phyloP scores from a whole-genome alignment of 2,113 vertebrate genomes.

The Leucosticte australis region DNA sequence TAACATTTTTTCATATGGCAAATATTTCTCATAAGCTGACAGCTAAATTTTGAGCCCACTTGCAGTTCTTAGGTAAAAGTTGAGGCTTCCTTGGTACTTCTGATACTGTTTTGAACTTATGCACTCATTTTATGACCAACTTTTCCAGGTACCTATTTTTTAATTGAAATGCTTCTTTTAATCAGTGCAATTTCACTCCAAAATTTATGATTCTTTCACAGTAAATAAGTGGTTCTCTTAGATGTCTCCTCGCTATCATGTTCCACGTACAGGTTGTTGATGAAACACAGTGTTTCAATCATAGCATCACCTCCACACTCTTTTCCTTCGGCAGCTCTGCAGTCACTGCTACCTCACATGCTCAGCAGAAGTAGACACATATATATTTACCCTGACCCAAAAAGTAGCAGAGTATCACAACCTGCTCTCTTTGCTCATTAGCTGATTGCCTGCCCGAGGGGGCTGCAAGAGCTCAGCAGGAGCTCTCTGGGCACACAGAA shows the following conservation, averaged over 20 bases:
- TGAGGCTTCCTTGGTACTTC: not conserved
- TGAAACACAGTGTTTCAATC: not conserved
- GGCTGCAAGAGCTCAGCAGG: not conserved
- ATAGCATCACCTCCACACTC: not conserved
- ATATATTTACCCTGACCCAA: not conserved
- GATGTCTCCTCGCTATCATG: not conserved
- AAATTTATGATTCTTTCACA: not conserved
- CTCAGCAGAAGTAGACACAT: not conserved
- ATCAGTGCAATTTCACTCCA: not conserved
- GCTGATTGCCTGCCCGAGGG: not conserved
- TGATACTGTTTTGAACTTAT: not conserved
- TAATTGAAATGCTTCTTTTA: not conserved
- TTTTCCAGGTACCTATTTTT: not conserved
- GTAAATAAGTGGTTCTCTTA: not conserved
- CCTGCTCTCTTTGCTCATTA: not conserved
- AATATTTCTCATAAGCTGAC: not conserved
- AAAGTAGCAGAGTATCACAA: not conserved
- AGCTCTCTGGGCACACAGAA: not conserved
- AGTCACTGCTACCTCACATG: not conserved
- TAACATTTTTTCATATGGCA: not conserved
- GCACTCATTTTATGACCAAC: not conserved
- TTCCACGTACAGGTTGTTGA: not conserved
- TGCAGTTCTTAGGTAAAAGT: not conserved
- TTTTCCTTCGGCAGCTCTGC: not conserved
- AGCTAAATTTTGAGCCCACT: not conserved